phyloP scores from a whole-genome alignment of 2,888 invertebrate genomes.

The Plagodis dolabraria region DNA sequence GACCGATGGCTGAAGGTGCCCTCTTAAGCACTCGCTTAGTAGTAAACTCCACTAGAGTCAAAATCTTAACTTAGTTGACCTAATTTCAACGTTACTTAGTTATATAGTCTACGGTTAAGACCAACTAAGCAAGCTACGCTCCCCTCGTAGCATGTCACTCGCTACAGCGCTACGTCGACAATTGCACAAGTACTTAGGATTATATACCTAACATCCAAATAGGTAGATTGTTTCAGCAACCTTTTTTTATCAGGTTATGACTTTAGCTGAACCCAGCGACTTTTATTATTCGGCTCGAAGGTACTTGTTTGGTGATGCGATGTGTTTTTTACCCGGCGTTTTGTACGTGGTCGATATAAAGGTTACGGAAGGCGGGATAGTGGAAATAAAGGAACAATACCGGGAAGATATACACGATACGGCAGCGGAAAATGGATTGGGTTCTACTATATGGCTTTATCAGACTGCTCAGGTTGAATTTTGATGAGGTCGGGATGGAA shows the following conservation, averaged over 20 bases:
- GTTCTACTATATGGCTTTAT: constrained; percentile 16
- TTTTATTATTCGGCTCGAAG: constrained; percentile 10
- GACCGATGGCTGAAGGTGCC: too few relatives aligned
- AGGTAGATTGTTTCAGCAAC: constrained; percentile 11
- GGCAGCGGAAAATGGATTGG: constrained; percentile 11
- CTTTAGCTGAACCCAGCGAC: constrained; percentile 6
- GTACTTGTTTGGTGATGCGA: constrained; percentile 13
- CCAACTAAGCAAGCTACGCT: background rate
- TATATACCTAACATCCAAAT: constrained; percentile 2
- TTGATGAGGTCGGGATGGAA: background rate
- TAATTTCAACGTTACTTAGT: background rate
- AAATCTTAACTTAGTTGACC: too few relatives aligned
- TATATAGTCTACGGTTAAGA: too few relatives aligned
- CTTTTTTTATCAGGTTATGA: constrained; percentile 8
- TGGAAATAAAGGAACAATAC: constrained; percentile 16
- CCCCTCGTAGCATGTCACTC: constrained; percentile 11
- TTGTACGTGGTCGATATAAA: constrained; percentile 11
- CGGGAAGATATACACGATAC: background rate
- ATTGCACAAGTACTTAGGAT: too few relatives aligned
- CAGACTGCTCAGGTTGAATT: constrained; percentile 1
- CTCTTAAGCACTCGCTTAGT: too few relatives aligned
- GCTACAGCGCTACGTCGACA: too few relatives aligned
- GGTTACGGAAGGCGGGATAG: constrained; percentile 3
- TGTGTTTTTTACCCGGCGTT: constrained; percentile 6
- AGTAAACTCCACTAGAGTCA: too few relatives aligned